phyloP scores from a whole-genome alignment of 1,140 invertebrate species.

The Pogonus chalceus region DNA sequence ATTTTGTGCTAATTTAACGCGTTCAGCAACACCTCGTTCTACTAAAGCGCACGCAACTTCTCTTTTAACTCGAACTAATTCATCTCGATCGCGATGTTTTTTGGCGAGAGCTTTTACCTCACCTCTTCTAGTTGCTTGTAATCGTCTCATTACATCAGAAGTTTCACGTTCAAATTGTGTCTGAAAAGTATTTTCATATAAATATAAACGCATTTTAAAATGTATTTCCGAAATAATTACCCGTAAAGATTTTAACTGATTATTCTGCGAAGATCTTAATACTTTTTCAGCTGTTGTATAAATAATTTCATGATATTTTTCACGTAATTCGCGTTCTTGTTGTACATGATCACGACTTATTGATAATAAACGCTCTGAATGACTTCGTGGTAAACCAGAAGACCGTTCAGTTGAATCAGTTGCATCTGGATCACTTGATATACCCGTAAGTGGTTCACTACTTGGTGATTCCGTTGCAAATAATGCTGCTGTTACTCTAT shows the following conservation, averaged over 20 bases:
- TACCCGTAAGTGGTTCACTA: slow-evolving; percentile 28
- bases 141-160: slow-evolving; percentile 70
- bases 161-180: slow-evolving; percentile 64
- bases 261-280: slow-evolving; percentile 63
- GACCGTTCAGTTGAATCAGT: slow-evolving; percentile 38
- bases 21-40: slow-evolving; percentile 71
- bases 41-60: slow-evolving; percentile 66
- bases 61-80: slow-evolving; percentile 70
- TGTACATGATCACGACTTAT: slow-evolving; percentile 59
- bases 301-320: slow-evolving; percentile 75
- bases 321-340: slow-evolving; percentile 67
- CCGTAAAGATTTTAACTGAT: slow-evolving; percentile 63
- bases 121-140: slow-evolving; percentile 70
- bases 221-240: slow-evolving; percentile 27
- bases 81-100: slow-evolving; percentile 78
- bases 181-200: slow-evolving; percentile 28
- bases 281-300: slow-evolving; percentile 67
- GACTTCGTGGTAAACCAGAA: slow-evolving; percentile 45
- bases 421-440: slow-evolving; percentile 27
- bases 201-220: neutral
- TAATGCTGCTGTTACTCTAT: slow-evolving; percentile 24
- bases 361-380: slow-evolving; percentile 55
- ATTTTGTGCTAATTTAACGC: slow-evolving; percentile 59
- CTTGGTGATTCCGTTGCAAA: slow-evolving; percentile 33
- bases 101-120: slow-evolving; percentile 77